Percentiles rank a stretch among this genome's conserved stretches.
These are phyloP conservation scores for Anthonomus grandis DNA, from an alignment of 1,140 invertebrate genomes.

Conservation along the genomic window DNA sequence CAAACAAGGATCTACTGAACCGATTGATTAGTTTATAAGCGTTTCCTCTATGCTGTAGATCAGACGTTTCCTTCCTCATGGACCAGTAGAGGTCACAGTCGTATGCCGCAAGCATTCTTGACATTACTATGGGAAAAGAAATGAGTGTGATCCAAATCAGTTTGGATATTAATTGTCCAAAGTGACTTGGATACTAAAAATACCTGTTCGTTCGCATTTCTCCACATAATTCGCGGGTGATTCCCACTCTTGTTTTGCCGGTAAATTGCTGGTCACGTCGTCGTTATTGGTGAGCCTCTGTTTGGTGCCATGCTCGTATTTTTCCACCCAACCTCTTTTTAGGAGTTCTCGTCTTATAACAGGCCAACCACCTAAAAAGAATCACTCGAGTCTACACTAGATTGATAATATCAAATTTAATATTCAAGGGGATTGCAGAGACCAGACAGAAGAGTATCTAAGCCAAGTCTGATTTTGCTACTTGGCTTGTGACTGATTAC, in stretches of 20 bases:
- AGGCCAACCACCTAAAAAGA: conserved; percentile 48
- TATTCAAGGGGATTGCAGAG: no score
- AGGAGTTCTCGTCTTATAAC: conserved; percentile 55
- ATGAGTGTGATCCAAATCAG: not conserved
- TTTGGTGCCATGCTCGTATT: conserved; percentile 51
- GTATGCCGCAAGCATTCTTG: conserved; percentile 60
- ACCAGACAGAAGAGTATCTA: no score
- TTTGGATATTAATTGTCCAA: no score
- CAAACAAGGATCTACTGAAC: conserved; percentile 80
- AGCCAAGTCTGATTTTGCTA: no score
- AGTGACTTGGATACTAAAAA: not conserved
- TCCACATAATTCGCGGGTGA: conserved; percentile 35
- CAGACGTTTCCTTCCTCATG: conserved; percentile 75
- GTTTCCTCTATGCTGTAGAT: conserved; percentile 60
- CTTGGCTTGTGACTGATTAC: no score
- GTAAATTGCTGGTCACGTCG: conserved; percentile 49
- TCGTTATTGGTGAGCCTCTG: conserved; percentile 27
- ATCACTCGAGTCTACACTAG: no score
- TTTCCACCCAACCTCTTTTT: conserved; percentile 62
- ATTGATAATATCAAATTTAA: no score
- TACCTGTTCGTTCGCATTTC: conserved; percentile 56
- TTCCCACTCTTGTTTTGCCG: conserved; percentile 52
- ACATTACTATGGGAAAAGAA: conserved; percentile 53
- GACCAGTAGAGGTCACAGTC: conserved; percentile 87
- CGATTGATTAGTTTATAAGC: conserved; percentile 68